Conservation (phyloP, 2,888 invertebrate species). For the Erebia ligea region DNA sequence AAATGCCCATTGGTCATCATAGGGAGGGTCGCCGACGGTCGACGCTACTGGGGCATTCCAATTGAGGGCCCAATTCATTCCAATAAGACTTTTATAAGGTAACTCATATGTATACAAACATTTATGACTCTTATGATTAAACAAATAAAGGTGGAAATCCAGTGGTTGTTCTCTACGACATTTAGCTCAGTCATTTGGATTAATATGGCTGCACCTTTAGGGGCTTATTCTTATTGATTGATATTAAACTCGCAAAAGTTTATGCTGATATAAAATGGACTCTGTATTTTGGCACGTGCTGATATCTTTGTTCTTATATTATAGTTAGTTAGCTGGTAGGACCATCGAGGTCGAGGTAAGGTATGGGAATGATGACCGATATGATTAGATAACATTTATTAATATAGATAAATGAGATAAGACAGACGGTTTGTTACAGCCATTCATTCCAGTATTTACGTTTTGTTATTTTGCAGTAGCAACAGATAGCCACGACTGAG, state of each 20-base stretch:
- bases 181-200: neutral
- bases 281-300: too few relatives aligned
- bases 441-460: too few relatives aligned
- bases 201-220: neutral
- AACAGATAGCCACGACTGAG: too few relatives aligned
- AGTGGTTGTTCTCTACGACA: neutral
- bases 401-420: too few relatives aligned
- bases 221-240: neutral
- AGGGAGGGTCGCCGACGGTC: slow-evolving; percentile 32
- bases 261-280: too few relatives aligned
- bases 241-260: neutral
- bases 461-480: too few relatives aligned
- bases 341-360: too few relatives aligned
- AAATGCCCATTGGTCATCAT: slow-evolving; percentile 64
- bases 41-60: slow-evolving; percentile 18
- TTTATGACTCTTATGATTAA: slow-evolving; percentile 13
- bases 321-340: too few relatives aligned
- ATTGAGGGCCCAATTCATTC: slow-evolving; percentile 22
- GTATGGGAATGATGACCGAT: too few relatives aligned
- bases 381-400: too few relatives aligned
- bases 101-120: slow-evolving; percentile 7
- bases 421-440: too few relatives aligned
- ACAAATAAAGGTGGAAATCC: slow-evolving; percentile 6
- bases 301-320: too few relatives aligned
- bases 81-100: slow-evolving; percentile 31